Conservation (phyloP, 2,797 vertebrate species). For the Chelmon rostratus region DNA sequence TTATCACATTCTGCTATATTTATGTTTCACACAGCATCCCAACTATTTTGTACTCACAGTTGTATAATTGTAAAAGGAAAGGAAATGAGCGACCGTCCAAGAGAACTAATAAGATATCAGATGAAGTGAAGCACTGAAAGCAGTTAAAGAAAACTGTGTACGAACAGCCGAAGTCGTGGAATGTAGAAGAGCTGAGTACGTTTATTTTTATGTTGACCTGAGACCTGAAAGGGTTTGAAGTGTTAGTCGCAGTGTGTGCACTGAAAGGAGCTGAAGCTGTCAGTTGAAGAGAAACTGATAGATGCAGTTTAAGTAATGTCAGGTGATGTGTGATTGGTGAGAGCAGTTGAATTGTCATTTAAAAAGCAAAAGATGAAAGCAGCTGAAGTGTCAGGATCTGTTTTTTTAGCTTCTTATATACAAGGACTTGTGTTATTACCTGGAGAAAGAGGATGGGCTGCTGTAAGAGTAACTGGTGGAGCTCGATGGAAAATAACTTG, state of each 20-base stretch:
- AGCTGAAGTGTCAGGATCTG: background rate
- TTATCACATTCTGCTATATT: too few relatives aligned
- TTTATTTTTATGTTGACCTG: background rate
- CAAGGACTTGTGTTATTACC: constrained; percentile 69
- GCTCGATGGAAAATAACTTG: constrained; percentile 75
- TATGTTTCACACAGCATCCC: too few relatives aligned
- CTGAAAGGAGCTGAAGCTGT: background rate
- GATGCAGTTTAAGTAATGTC: background rate
- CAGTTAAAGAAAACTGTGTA: background rate
- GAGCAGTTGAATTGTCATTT: constrained; percentile 11
- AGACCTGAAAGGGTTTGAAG: background rate
- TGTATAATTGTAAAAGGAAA: background rate
- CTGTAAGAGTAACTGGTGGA: constrained; percentile 77
- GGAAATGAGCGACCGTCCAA: background rate
- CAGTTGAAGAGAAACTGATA: background rate
- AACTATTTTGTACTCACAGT: too few relatives aligned
- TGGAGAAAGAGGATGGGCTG: constrained; percentile 75
- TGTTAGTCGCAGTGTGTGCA: background rate
- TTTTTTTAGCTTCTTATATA: background rate
- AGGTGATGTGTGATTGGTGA: fast-evolving
- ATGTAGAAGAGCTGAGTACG: background rate
- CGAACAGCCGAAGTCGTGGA: background rate
- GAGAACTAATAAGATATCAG: background rate
- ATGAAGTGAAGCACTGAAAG: constrained; percentile 2
- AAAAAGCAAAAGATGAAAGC: background rate